Evolutionary conservation across 2,113 vertebrate genomes (phyloP).

Genomic region (Alectura lathami): DNA sequence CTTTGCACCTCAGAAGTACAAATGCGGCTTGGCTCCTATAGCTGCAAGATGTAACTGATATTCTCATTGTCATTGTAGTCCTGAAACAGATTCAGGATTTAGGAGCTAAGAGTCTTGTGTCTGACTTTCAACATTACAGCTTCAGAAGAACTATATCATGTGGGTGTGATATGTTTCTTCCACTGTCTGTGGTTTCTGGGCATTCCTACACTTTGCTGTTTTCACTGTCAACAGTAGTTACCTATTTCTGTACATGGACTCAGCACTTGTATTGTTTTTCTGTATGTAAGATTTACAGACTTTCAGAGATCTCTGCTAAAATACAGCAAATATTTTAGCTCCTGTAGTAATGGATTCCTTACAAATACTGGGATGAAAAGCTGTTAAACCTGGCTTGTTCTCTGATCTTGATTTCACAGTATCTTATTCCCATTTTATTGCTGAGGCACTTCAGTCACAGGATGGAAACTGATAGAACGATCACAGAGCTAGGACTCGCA

Average conservation of each 20-base stretch:
- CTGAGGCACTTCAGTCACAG: background rate
- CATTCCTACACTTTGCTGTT: background rate
- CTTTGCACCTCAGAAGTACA: background rate
- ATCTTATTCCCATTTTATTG: background rate
- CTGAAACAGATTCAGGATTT: background rate
- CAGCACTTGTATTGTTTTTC: background rate
- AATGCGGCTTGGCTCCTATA: background rate
- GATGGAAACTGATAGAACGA: background rate
- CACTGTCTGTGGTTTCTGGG: background rate
- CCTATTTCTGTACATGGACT: background rate
- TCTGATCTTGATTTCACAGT: background rate
- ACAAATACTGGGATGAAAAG: background rate
- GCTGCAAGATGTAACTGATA: background rate
- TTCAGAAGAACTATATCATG: background rate
- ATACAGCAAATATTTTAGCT: background rate
- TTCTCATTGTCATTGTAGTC: background rate
- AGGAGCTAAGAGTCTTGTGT: background rate
- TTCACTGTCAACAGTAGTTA: background rate
- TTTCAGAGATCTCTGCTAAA: background rate
- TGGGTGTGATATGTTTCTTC: background rate
- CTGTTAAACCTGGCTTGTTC: background rate
- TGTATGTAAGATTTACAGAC: background rate
- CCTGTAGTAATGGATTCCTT: background rate
- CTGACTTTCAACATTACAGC: background rate
- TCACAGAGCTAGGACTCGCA: background rate